These are phyloP conservation scores for Exocentrus adspersus DNA, from an alignment of 2,888 invertebrate species.

Conservation along the genomic window DNA sequence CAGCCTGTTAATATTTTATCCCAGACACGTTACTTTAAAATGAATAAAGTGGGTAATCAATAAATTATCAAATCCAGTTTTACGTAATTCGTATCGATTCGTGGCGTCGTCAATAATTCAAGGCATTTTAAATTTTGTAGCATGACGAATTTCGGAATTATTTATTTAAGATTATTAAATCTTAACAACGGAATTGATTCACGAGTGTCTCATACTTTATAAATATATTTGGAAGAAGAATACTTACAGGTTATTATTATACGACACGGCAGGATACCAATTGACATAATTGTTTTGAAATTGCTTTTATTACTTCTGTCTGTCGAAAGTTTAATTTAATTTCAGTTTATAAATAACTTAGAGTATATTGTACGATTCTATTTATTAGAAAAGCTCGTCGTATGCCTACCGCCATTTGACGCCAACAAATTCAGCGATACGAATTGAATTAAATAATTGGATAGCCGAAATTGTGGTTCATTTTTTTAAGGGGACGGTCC, in stretches of 20 bases:
- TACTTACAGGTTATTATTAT: slow-evolving; percentile 11
- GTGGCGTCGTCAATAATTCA: slow-evolving; percentile 21
- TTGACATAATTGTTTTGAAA: slow-evolving; percentile 17
- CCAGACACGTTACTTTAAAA: neutral
- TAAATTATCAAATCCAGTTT: slow-evolving; percentile 15
- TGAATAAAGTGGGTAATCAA: slow-evolving; percentile 1
- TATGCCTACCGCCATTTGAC: too few species aligned
- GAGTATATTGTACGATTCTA: too few species aligned
- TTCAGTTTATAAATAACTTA: too few species aligned
- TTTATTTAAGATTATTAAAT: slow-evolving; percentile 28
- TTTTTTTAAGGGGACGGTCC: too few species aligned
- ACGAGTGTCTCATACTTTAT: slow-evolving; percentile 24
- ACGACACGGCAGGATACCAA: slow-evolving; percentile 1
- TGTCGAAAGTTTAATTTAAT: neutral
- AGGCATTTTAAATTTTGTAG: slow-evolving; percentile 20
- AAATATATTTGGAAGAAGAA: slow-evolving; percentile 12
- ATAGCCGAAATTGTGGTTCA: too few species aligned
- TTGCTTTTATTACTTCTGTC: neutral
- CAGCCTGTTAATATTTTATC: neutral
- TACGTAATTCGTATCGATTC: slow-evolving; percentile 27
- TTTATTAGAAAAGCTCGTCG: too few species aligned
- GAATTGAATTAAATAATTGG: too few species aligned
- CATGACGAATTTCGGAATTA: slow-evolving; percentile 24
- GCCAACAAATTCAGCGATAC: too few species aligned
- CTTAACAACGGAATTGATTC: slow-evolving; percentile 27